phyloP scores from a whole-genome alignment of 2,113 vertebrate species.

The Tylochromis polylepis region DNA sequence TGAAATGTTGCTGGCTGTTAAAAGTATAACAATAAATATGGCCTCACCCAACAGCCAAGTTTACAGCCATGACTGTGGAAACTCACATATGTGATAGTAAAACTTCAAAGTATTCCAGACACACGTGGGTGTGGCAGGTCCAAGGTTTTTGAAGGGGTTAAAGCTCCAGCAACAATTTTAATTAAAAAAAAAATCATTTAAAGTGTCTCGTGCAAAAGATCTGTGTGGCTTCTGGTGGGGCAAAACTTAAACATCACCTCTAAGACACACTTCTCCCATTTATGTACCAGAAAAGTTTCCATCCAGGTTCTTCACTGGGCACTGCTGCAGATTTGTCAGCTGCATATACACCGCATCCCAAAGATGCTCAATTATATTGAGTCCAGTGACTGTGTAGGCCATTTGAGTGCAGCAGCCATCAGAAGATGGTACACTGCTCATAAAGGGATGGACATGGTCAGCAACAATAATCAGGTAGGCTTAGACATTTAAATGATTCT shows the following conservation, averaged over 20 bases:
- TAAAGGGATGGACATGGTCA: no score
- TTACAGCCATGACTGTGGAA: background rate
- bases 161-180: background rate
- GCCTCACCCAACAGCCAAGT: background rate
- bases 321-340: background rate
- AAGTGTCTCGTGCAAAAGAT: no score
- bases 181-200: background rate
- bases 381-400: background rate
- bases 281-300: no score
- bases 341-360: background rate
- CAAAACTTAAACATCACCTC: no score
- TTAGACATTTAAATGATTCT: no score
- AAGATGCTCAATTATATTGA: background rate
- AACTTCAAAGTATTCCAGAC: background rate
- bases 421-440: no score
- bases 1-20: background rate
- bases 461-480: no score
- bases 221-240: no score
- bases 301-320: background rate
- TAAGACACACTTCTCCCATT: no score
- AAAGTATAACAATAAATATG: background rate
- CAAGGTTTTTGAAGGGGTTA: background rate
- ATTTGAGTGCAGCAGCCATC: no score
- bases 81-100: background rate
- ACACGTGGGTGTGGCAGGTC: rapidly evolving